Evolutionary conservation across 1,140 invertebrate species (phyloP).

Genomic region (Brachionus sp.): DNA sequence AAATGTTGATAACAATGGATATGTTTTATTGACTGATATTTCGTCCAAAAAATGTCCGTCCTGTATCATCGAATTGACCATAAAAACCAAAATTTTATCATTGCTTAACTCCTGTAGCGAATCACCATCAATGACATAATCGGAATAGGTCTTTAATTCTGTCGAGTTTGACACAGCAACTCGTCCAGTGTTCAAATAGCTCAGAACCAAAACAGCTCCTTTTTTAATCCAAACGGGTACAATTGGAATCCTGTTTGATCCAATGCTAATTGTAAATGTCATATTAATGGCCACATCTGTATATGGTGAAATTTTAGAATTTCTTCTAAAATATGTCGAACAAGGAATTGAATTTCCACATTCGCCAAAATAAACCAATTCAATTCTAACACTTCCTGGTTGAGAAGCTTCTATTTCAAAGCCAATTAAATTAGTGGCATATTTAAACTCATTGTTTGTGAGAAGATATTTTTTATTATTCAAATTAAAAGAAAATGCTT

Average conservation of each 20-base stretch:
- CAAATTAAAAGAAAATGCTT: background rate
- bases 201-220: background rate
- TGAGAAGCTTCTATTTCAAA: background rate
- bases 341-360: background rate
- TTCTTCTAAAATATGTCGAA: background rate
- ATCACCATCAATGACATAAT: background rate
- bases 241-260: background rate
- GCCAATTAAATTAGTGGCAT: background rate
- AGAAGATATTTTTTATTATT: background rate
- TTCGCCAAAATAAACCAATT: background rate
- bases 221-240: background rate
- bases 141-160: background rate
- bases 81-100: background rate
- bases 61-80: background rate
- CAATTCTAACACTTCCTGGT: background rate
- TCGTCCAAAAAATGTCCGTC: background rate
- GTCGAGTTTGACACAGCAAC: background rate
- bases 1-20: background rate
- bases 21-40: background rate
- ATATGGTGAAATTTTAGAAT: background rate
- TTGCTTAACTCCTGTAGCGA: background rate
- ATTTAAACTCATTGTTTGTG: slow-evolving; percentile 16
- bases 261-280: background rate
- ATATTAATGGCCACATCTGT: background rate
- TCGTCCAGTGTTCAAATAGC: background rate